Evolutionary conservation across 2,797 vertebrate genomes (phyloP).

Genomic region (Enteromius treurensis): DNA sequence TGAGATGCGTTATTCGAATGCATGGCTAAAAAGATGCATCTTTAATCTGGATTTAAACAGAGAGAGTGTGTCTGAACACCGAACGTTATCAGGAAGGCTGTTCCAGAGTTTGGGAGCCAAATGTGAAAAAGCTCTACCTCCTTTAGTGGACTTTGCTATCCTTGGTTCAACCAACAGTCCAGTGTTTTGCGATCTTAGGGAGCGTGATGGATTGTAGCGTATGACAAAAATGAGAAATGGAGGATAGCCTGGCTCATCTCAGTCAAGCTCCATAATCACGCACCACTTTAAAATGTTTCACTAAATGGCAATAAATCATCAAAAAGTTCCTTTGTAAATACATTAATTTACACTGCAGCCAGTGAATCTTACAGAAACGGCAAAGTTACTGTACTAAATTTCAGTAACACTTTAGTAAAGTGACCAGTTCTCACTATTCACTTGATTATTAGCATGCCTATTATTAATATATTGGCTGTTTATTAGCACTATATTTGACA

Average conservation of each 20-base stretch:
- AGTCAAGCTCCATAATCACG: neutral
- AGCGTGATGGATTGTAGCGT: neutral
- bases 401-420: neutral
- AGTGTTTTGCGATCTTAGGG: too few species aligned
- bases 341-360: neutral
- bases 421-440: neutral
- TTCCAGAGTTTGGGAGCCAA: too few species aligned
- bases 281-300: neutral
- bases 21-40: too few species aligned
- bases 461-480: neutral
- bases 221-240: neutral
- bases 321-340: neutral
- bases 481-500: too few species aligned
- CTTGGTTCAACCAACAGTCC: too few species aligned
- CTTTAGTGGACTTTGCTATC: too few species aligned
- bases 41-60: too few species aligned
- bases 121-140: too few species aligned
- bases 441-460: neutral
- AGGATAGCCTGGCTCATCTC: too few species aligned
- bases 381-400: neutral
- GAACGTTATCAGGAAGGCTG: too few species aligned
- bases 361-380: neutral
- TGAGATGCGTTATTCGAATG: too few species aligned
- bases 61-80: too few species aligned
- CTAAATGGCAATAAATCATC: neutral